Evolutionary conservation across 2,888 invertebrate genomes (phyloP).

Genomic region (Helobdella robusta): DNA sequence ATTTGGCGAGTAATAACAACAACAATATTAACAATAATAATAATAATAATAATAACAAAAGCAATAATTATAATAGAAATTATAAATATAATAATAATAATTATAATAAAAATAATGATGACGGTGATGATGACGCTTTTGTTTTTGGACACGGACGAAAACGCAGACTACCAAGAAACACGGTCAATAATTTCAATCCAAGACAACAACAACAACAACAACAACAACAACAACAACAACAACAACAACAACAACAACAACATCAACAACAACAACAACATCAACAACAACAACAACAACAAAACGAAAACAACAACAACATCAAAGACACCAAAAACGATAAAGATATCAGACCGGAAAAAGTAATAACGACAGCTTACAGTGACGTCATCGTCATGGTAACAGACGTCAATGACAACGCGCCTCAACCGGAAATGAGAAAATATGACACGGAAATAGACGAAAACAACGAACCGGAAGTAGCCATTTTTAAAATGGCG

Average conservation of each 20-base stretch:
- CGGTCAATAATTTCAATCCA: neutral
- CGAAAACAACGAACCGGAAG: conserved; percentile 9
- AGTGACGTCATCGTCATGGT: conserved; percentile 1
- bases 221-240: neutral
- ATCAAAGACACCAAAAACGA: too few relatives aligned
- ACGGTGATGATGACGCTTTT: neutral
- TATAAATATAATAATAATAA: too few relatives aligned
- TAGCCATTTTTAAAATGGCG: conserved; percentile 13
- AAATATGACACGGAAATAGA: conserved; percentile 2
- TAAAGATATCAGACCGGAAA: neutral
- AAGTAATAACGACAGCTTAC: too few relatives aligned
- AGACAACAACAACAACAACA: neutral
- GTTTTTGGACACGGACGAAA: neutral
- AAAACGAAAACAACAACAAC: too few relatives aligned
- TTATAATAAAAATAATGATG: neutral
- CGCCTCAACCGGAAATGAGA: neutral
- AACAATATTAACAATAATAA: neutral
- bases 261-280: neutral
- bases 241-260: neutral
- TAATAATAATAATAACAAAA: too few relatives aligned
- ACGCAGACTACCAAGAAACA: neutral
- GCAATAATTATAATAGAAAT: too few relatives aligned
- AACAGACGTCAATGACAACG: conserved; percentile 20
- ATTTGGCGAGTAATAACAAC: neutral
- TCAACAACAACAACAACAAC: conserved; percentile 4